These are phyloP conservation scores for Ariopsis seemanni DNA, from an alignment of 2,113 vertebrate genomes.

Conservation along the genomic window DNA sequence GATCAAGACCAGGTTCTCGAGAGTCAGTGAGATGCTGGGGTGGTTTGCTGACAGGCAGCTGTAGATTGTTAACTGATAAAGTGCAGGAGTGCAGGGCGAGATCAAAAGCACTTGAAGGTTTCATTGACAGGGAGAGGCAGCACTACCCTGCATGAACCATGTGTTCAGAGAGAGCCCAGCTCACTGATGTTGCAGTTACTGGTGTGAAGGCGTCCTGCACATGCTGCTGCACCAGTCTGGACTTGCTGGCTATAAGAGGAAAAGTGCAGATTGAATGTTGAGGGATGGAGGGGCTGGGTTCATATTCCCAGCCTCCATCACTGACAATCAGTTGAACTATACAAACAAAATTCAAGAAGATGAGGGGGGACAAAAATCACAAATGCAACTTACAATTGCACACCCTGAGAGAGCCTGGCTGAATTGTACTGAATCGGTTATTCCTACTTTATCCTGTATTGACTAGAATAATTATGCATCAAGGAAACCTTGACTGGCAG, in stretches of 20 bases:
- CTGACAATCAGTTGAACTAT: constrained; percentile 60
- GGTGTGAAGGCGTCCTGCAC: constrained; percentile 48
- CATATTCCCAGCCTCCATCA: constrained; percentile 49
- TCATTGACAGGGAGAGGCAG: constrained; percentile 55
- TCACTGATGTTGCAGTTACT: constrained; percentile 52
- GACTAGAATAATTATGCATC: constrained; percentile 20
- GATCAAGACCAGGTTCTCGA: constrained; percentile 20
- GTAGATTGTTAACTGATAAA: constrained; percentile 56
- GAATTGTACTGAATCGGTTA: constrained; percentile 34
- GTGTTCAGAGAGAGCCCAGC: constrained; percentile 48
- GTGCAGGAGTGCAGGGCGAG: constrained; percentile 53
- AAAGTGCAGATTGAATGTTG: background rate
- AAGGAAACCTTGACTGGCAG: constrained; percentile 14
- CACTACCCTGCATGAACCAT: constrained; percentile 56
- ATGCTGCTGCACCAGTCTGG: constrained; percentile 54
- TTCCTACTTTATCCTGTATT: constrained; percentile 10
- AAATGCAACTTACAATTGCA: constrained; percentile 54
- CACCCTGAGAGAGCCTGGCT: constrained; percentile 37
- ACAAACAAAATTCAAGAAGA: constrained; percentile 55
- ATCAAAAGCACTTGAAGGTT: constrained; percentile 64
- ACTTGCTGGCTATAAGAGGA: constrained; percentile 32
- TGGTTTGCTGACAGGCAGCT: constrained; percentile 61
- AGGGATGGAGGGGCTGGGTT: constrained; percentile 31
- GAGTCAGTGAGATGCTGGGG: constrained; percentile 3
- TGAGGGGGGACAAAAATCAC: constrained; percentile 46